Conservation (phyloP, 2,113 vertebrate species). For the Spea multiplicata region DNA sequence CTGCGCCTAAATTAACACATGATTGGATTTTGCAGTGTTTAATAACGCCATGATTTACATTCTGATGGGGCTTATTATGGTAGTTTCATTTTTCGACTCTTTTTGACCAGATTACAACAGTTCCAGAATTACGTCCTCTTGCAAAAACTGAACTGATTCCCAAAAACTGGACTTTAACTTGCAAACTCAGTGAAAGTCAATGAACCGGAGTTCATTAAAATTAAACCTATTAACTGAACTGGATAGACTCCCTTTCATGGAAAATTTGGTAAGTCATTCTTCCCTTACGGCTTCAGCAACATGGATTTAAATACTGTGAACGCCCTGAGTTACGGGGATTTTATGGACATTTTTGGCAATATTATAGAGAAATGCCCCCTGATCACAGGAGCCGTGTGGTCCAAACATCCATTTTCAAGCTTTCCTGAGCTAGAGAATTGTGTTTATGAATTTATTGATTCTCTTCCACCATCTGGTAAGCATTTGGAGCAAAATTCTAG, state of each 20-base stretch:
- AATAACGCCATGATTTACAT: too few species aligned
- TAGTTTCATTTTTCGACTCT: too few species aligned
- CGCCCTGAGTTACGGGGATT: slow-evolving; percentile 71
- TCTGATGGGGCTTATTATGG: too few species aligned
- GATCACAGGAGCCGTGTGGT: slow-evolving; percentile 72
- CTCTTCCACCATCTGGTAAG: slow-evolving; percentile 71
- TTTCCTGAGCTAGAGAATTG: slow-evolving; percentile 60
- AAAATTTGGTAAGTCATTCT: too few species aligned
- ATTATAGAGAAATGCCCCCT: slow-evolving; percentile 76
- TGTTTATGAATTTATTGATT: slow-evolving; percentile 70
- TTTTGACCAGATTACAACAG: too few species aligned
- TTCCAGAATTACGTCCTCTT: too few species aligned
- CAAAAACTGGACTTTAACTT: slow-evolving; percentile 11
- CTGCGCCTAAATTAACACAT: too few species aligned
- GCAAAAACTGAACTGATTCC: slow-evolving; percentile 19
- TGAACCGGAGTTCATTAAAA: slow-evolving; percentile 18
- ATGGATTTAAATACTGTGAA: slow-evolving; percentile 59
- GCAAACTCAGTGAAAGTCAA: slow-evolving; percentile 11
- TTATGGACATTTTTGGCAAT: slow-evolving; percentile 74
- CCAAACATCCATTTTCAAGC: slow-evolving; percentile 64
- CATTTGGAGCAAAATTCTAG: background rate
- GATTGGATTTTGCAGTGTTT: too few species aligned
- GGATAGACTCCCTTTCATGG: background rate
- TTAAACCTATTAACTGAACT: slow-evolving; percentile 40
- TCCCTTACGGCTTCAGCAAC: background rate